phyloP scores from a whole-genome alignment of 92 coral and sea anemone genomes.

The Parazoanthus atlanticus region DNA sequence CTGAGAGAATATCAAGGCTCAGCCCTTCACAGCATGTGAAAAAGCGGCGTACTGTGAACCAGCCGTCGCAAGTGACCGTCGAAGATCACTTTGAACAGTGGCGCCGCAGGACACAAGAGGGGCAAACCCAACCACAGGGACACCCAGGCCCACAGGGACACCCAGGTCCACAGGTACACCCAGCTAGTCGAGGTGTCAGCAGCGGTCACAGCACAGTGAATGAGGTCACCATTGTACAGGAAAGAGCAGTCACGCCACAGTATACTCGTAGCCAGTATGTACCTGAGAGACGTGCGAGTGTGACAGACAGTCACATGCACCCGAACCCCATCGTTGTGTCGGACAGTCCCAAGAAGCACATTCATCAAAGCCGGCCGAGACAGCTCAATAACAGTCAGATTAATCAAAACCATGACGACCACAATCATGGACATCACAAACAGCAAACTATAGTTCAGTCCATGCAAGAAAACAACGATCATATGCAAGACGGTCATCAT shows the following conservation, averaged over 20 bases:
- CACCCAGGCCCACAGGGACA: conserved; percentile 40
- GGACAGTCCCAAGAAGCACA: conserved; percentile 20
- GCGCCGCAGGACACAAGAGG: conserved; percentile 65
- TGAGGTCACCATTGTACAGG: conserved; percentile 12
- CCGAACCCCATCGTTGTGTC: conserved; percentile 12
- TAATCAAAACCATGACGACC: neutral
- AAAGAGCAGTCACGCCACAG: conserved; percentile 37
- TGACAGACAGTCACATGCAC: conserved; percentile 26
- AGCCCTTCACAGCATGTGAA: conserved; percentile 34
- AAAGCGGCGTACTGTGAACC: conserved; percentile 58
- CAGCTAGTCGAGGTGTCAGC: conserved; percentile 28
- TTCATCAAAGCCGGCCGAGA: neutral
- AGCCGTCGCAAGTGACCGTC: conserved; percentile 67
- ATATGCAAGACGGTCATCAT: conserved; percentile 22
- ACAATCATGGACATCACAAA: neutral
- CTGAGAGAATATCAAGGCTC: conserved; percentile 29
- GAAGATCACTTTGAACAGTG: conserved; percentile 90
- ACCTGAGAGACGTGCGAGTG: conserved; percentile 15
- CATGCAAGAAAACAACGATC: conserved; percentile 3
- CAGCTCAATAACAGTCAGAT: neutral
- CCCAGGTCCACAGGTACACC: conserved; percentile 35
- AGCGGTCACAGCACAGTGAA: conserved; percentile 47
- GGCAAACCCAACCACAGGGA: conserved; percentile 33
- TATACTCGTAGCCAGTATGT: neutral
- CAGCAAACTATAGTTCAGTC: neutral